phyloP scores from a whole-genome alignment of 2,113 vertebrate genomes.

The Chunga burmeisteri region DNA sequence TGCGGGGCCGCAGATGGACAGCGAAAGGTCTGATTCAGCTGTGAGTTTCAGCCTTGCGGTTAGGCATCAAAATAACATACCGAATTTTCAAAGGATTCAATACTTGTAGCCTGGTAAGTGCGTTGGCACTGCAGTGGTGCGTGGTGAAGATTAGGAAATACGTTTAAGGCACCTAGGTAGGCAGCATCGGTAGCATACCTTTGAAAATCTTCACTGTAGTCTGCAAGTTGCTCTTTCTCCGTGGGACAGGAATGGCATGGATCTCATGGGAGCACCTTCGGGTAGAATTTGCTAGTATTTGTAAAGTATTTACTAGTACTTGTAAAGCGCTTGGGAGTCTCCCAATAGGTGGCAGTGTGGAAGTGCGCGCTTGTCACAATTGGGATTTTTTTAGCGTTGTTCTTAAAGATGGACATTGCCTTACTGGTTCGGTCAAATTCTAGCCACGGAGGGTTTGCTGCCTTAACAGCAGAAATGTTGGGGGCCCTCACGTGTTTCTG shows the following conservation, averaged over 20 bases:
- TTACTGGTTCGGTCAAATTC: not conserved
- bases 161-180: not conserved
- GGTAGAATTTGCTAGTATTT: not conserved
- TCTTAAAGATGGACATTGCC: not conserved
- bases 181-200: not conserved
- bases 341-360: slow-evolving; percentile 49
- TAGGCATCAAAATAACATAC: not conserved
- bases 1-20: not conserved
- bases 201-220: not conserved
- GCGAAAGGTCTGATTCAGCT: not conserved
- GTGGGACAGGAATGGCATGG: not conserved
- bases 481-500: not conserved
- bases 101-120: not conserved
- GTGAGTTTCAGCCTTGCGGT: not conserved
- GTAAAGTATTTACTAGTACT: not conserved
- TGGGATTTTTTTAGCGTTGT: not conserved
- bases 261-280: not conserved
- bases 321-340: not conserved
- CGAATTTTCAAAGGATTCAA: not conserved
- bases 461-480: not conserved
- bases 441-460: not conserved
- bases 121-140: not conserved
- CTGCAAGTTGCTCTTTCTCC: not conserved
- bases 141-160: not conserved
- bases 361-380: not conserved